These are phyloP conservation scores for Brachyptera risi DNA, from an alignment of 2,888 invertebrate species.

Conservation along the genomic window DNA sequence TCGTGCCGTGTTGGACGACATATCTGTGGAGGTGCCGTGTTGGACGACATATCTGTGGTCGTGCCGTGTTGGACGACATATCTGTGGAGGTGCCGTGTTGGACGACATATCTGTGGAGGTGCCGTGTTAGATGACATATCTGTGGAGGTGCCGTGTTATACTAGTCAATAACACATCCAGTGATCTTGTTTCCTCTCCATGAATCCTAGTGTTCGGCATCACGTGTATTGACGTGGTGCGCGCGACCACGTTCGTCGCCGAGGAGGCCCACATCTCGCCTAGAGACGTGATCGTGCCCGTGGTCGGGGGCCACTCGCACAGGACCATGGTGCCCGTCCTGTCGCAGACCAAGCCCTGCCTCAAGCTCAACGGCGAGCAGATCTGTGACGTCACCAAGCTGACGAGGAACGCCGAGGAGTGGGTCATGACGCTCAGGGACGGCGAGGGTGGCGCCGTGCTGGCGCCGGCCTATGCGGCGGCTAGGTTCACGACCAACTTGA, in stretches of 20 bases:
- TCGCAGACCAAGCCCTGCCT: slow-evolving; percentile 62
- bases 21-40: no score
- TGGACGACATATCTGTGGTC: no score
- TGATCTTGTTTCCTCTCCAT: no score
- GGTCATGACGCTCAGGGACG: slow-evolving; percentile 59
- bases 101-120: no score
- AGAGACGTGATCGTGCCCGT: slow-evolving; percentile 51
- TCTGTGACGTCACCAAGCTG: slow-evolving; percentile 46
- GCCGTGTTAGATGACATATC: no score
- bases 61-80: no score
- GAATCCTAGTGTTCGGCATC: slow-evolving; percentile 67
- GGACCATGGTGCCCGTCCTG: slow-evolving; percentile 71
- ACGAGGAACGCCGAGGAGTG: slow-evolving; percentile 55
- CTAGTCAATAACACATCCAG: no score
- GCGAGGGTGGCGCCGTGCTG: slow-evolving; percentile 55
- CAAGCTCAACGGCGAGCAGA: slow-evolving; percentile 39
- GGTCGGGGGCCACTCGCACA: slow-evolving; percentile 71
- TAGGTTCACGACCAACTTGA: slow-evolving; percentile 47
- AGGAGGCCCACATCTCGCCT: slow-evolving; percentile 38
- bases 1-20: no score
- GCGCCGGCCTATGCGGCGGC: slow-evolving; percentile 62
- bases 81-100: no score
- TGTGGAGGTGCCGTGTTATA: no score
- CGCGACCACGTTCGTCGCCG: slow-evolving; percentile 70
- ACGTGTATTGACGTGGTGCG: slow-evolving; percentile 68